Base-by-base conservation (phyloP, 2,797 vertebrate species). In the Epinephelus malabaricus region DNA sequence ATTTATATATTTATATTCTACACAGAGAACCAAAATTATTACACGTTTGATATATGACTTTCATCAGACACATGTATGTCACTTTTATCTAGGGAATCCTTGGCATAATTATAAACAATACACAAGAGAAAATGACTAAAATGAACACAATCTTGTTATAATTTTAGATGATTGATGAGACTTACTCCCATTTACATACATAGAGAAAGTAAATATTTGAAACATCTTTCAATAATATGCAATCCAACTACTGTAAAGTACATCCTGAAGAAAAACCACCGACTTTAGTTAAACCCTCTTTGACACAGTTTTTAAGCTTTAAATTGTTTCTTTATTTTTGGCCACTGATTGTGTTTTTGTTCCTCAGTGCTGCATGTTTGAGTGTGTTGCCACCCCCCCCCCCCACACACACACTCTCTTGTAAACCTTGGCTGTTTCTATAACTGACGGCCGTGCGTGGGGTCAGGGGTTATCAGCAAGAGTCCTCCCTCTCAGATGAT, bases 401-500 rank as follows among this genome's bases (percentile, higher is more conserved):
- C 23, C 23, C 23, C 23, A 75, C 61, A 53, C 70, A 75, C 62
- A 53, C 67, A 68, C 63, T 23, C 21, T 43, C 30, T 30, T 30
- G 60, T 73, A 81, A 84, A 76, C 76, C 18, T 3, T 51, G 70
- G 25, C 46, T 75, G 75, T 73, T 84, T 83, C 53, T 78, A 47
- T 72, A 81, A 73, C 56, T 84, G 81, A 91, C 63, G 43, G 83
- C 69, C 5, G 21, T 15, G 46, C 17, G 40, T 23, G 43, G 53
- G 71, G 76, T 87, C 78, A 90, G 25, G 84, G 86, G 88, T 91
- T 89, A 92, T 92, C 90, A 81, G 84, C 53, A 15, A 51, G 50
- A 78, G 43, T 82, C 76, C 65, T 77, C 66, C 40, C 73, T 59
- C 63, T 58, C n/a, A 86, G 85, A 86, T 92, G 85, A 88, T 86